A percentile compares a stretch with the other conserved stretches of the same genome.
Conservation (phyloP, 2,888 invertebrate species). For the Lithodes maja region DNA sequence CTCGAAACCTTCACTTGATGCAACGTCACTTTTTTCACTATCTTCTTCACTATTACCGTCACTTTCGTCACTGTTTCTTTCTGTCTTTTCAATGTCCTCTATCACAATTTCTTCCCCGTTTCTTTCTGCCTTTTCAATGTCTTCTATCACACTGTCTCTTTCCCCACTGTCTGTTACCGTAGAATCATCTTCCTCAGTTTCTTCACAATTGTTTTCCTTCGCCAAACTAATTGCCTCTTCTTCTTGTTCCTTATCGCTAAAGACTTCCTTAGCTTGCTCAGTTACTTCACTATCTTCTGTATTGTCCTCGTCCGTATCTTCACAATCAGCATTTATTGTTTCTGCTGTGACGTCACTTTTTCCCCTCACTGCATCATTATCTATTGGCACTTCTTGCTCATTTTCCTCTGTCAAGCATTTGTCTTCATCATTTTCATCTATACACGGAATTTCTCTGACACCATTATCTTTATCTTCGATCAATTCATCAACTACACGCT, state of each 20-base stretch:
- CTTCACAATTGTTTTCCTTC: neutral
- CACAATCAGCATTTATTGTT: neutral
- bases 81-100: neutral
- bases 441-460: too few species aligned
- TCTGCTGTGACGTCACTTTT: neutral
- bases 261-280: constrained; percentile 6
- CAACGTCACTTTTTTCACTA: too few species aligned
- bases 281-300: neutral
- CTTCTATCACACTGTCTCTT: neutral
- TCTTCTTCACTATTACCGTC: neutral
- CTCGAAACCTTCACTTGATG: neutral
- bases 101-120: constrained; percentile 5
- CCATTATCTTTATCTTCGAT: too few species aligned
- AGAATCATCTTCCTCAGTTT: neutral
- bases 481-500: too few species aligned
- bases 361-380: neutral
- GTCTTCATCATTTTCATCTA: too few species aligned
- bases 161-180: neutral
- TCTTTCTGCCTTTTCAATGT: neutral
- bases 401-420: too few species aligned
- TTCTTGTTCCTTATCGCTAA: neutral
- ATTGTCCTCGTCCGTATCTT: neutral
- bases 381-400: too few species aligned
- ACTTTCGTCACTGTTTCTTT: neutral
- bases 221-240: neutral